Evolutionary conservation across 2,888 invertebrate genomes (phyloP).

Genomic region (Trissoscelio sp.): DNA sequence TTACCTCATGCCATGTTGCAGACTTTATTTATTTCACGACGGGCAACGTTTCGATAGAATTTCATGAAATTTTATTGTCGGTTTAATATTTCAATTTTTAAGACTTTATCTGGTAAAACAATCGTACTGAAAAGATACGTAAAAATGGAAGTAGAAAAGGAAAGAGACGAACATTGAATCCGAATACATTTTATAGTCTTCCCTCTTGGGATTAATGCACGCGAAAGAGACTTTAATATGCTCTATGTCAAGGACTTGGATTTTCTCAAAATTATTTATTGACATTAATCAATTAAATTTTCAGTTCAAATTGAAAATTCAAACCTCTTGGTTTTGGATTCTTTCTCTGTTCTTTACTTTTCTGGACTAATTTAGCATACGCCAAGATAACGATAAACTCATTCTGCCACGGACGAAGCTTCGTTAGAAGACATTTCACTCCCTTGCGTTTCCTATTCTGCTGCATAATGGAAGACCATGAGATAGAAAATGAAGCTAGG

Average conservation of each 20-base stretch:
- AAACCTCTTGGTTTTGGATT: background rate
- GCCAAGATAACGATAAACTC: slow-evolving; percentile 8
- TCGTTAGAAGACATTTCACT: slow-evolving; percentile 53
- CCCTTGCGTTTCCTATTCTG: slow-evolving; percentile 55
- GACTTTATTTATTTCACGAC: slow-evolving; percentile 15
- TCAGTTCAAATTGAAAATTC: background rate
- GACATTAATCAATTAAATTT: too few relatives aligned
- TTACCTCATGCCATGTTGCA: slow-evolving; percentile 14
- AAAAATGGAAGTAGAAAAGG: background rate
- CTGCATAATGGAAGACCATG: slow-evolving; percentile 62
- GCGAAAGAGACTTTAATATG: background rate
- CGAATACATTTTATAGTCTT: background rate
- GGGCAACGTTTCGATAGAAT: slow-evolving; percentile 3
- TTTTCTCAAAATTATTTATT: too few relatives aligned
- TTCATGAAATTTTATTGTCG: slow-evolving; percentile 29
- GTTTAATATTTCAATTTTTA: slow-evolving; percentile 33
- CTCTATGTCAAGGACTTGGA: slow-evolving; percentile 1
- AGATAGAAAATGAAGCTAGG: slow-evolving; percentile 54
- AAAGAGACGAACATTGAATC: background rate
- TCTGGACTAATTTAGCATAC: slow-evolving; percentile 13
- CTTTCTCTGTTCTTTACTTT: slow-evolving; percentile 9
- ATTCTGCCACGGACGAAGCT: slow-evolving; percentile 27
- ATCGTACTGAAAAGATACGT: slow-evolving; percentile 6
- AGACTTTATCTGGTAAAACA: background rate
- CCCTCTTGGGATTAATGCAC: background rate